These are phyloP conservation scores for Neogobius melanostomus DNA, from an alignment of 2,113 vertebrate genomes.

Conservation along the genomic window DNA sequence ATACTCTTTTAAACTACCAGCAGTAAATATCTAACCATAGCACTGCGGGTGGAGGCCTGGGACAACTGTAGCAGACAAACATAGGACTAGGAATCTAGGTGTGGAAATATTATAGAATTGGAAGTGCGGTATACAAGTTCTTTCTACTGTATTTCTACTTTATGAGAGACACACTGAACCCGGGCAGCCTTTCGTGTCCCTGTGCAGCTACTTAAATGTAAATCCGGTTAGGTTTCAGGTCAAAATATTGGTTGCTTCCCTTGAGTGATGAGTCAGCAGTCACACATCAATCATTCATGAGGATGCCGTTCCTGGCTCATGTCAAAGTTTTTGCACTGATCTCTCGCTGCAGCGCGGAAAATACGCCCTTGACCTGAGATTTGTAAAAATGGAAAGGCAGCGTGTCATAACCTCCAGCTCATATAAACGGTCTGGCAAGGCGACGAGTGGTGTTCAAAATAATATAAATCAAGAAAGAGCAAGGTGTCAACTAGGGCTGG, in stretches of 20 bases:
- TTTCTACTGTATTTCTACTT: not conserved
- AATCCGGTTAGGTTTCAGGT: slow-evolving; percentile 63
- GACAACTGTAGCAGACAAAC: too few species aligned
- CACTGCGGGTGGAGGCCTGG: too few species aligned
- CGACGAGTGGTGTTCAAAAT: not conserved
- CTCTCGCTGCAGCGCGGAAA: slow-evolving; percentile 33
- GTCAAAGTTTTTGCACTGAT: slow-evolving; percentile 41
- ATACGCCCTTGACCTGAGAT: slow-evolving; percentile 57
- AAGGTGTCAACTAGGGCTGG: not conserved
- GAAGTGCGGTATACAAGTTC: too few species aligned
- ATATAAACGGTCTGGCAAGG: slow-evolving; percentile 42
- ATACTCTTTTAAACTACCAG: too few species aligned
- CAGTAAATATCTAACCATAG: too few species aligned
- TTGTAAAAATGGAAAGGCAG: slow-evolving; percentile 40
- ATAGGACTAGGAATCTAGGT: too few species aligned
- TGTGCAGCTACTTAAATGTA: slow-evolving; percentile 20
- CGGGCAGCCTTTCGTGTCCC: slow-evolving; percentile 23
- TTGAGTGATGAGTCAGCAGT: slow-evolving; percentile 72
- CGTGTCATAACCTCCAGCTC: slow-evolving; percentile 41
- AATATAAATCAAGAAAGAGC: not conserved
- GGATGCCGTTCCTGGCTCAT: slow-evolving; percentile 43
- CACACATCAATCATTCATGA: slow-evolving; percentile 76
- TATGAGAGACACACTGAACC: slow-evolving; percentile 11
- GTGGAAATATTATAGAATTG: too few species aligned
- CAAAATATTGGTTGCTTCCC: slow-evolving; percentile 66